Evolutionary conservation across 2,113 vertebrate genomes (phyloP).

Genomic region (Hippolais icterina): DNA sequence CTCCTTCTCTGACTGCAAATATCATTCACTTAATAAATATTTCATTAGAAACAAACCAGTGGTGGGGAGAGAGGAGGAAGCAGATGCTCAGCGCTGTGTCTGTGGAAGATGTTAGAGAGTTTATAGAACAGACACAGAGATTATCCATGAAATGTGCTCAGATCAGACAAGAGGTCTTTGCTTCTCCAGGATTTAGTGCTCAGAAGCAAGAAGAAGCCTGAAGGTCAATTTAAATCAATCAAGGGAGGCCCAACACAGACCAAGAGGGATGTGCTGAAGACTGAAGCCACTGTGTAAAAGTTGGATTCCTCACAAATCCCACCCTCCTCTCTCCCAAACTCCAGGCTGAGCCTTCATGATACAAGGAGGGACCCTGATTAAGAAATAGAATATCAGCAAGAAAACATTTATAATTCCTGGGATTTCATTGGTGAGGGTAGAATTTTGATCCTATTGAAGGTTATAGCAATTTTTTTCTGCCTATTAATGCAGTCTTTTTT

Average conservation of each 20-base stretch:
- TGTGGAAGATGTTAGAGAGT: neutral
- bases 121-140: neutral
- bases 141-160: neutral
- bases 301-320: neutral
- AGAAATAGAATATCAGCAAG: neutral
- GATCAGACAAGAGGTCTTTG: neutral
- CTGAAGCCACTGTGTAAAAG: neutral
- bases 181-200: neutral
- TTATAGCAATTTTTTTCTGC: neutral
- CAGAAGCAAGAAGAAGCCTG: neutral
- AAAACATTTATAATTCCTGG: neutral
- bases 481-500: neutral
- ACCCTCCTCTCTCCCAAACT: neutral
- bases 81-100: neutral
- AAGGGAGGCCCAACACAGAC: neutral
- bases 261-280: neutral
- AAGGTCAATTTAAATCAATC: neutral
- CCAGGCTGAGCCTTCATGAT: neutral
- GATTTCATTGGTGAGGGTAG: neutral
- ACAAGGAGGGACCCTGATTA: neutral
- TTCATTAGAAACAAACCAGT: constrained; percentile 33
- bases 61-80: neutral
- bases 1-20: constrained; percentile 22
- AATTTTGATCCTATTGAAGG: neutral
- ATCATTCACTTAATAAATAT: constrained; percentile 55